Evolutionary conservation across 2,888 invertebrate genomes (phyloP).

Genomic region (Tipula vernalis): DNA sequence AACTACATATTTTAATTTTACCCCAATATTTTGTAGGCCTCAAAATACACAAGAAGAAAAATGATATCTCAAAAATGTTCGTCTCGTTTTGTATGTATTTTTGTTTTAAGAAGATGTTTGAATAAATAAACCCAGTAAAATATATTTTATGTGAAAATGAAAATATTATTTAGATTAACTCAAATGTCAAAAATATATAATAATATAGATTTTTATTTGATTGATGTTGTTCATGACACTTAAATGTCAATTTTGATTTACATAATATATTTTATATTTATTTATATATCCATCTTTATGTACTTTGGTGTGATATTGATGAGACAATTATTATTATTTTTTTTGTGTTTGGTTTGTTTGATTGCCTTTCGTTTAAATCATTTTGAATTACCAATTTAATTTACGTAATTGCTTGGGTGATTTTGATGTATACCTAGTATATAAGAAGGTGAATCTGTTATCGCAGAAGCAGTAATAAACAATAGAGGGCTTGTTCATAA

Average conservation of each 20-base stretch:
- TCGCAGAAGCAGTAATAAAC: no score
- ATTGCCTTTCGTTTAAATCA: background rate
- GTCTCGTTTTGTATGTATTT: background rate
- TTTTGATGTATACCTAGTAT: no score
- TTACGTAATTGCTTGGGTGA: no score
- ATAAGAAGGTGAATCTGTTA: no score
- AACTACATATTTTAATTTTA: background rate
- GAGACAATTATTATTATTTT: background rate
- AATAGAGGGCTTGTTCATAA: no score
- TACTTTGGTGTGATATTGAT: background rate
- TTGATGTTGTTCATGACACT: background rate
- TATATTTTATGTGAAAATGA: background rate
- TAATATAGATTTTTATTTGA: background rate
- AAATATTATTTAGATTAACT: background rate
- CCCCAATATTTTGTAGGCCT: background rate
- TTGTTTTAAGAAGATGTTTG: background rate
- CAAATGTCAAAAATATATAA: background rate
- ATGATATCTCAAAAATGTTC: background rate
- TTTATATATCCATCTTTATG: background rate
- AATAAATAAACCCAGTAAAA: background rate
- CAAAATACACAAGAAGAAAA: background rate
- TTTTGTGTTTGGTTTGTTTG: background rate
- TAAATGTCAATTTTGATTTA: background rate
- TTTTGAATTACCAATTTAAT: background rate
- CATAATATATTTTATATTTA: background rate